A percentile compares a stretch with the other conserved stretches of the same genome.
phyloP scores from a whole-genome alignment of 2,888 invertebrate genomes.

The Drosophila acutilabella region DNA sequence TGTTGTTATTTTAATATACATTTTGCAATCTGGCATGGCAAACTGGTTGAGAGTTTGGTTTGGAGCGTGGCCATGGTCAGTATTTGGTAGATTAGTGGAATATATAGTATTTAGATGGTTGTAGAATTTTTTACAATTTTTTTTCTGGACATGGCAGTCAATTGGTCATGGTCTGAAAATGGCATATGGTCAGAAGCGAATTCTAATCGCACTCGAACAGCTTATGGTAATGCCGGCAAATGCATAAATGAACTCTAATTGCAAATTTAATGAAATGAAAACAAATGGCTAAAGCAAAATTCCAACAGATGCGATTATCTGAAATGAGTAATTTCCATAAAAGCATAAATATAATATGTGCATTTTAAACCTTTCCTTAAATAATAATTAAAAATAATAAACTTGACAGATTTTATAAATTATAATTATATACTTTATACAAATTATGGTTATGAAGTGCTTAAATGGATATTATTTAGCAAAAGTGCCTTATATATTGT shows the following conservation, averaged over 20 bases:
- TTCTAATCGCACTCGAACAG: constrained; percentile 61
- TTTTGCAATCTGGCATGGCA: constrained; percentile 24
- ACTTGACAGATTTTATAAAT: not conserved
- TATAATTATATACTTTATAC: not conserved
- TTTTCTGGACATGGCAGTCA: constrained; percentile 37
- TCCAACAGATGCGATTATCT: constrained; percentile 25
- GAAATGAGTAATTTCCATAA: constrained; percentile 20
- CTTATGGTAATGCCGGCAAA: constrained; percentile 56
- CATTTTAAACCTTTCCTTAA: constrained; percentile 6
- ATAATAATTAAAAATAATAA: constrained; percentile 8
- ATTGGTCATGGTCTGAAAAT: constrained; percentile 47
- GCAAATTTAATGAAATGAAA: constrained; percentile 73
- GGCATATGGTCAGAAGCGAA: constrained; percentile 35
- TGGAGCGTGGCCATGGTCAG: constrained; percentile 14
- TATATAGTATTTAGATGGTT: constrained; percentile 13
- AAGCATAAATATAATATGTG: constrained; percentile 16
- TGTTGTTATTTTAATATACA: not conserved
- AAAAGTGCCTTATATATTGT: too few species aligned
- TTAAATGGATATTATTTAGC: too few species aligned
- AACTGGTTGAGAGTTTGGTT: constrained; percentile 3
- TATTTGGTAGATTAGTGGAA: constrained; percentile 56
- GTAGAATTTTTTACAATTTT: constrained; percentile 1
- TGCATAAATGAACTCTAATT: constrained; percentile 70
- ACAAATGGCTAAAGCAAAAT: constrained; percentile 48
- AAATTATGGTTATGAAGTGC: too few species aligned